Conservation (phyloP, 2,888 invertebrate genomes). For the Xylota segnis region DNA sequence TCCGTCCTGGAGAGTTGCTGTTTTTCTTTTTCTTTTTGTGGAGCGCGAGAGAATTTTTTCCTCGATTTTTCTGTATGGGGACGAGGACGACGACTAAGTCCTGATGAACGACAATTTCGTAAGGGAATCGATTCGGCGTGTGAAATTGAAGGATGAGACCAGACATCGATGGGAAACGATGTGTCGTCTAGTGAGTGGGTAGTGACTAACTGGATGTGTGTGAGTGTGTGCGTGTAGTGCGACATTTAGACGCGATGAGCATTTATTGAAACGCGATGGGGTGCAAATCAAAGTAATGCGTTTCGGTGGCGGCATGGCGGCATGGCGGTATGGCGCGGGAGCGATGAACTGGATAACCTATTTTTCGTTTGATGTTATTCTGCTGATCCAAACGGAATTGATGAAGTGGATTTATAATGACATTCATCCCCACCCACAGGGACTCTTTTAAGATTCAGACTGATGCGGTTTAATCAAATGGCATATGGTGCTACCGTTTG, state of each 20-base stretch:
- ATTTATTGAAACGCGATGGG: constrained; percentile 68
- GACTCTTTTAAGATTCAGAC: constrained; percentile 36
- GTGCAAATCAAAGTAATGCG: constrained; percentile 74
- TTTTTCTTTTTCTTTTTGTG: constrained; percentile 26
- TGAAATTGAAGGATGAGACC: constrained; percentile 73
- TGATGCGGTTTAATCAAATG: constrained; percentile 38
- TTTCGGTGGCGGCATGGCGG: constrained; percentile 4
- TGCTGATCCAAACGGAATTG: constrained; percentile 66
- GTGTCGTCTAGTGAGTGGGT: constrained; percentile 51
- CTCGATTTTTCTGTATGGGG: constrained; percentile 3
- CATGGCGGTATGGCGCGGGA: not conserved
- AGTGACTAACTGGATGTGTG: too few species aligned
- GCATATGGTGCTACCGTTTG: constrained; percentile 14
- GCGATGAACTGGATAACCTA: constrained; percentile 65
- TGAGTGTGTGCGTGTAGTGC: constrained; percentile 20
- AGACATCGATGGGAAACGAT: constrained; percentile 72
- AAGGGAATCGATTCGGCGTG: constrained; percentile 71
- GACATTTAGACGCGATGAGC: constrained; percentile 58
- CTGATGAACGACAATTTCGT: constrained; percentile 54
- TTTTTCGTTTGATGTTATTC: constrained; percentile 74
- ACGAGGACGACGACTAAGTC: not conserved
- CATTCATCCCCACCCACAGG: constrained; percentile 6
- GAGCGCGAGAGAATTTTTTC: not conserved
- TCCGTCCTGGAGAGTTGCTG: constrained; percentile 24
- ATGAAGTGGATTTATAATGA: constrained; percentile 64